Evolutionary conservation across 2,888 invertebrate genomes (phyloP).

Genomic region (Xanthia icteritia): DNA sequence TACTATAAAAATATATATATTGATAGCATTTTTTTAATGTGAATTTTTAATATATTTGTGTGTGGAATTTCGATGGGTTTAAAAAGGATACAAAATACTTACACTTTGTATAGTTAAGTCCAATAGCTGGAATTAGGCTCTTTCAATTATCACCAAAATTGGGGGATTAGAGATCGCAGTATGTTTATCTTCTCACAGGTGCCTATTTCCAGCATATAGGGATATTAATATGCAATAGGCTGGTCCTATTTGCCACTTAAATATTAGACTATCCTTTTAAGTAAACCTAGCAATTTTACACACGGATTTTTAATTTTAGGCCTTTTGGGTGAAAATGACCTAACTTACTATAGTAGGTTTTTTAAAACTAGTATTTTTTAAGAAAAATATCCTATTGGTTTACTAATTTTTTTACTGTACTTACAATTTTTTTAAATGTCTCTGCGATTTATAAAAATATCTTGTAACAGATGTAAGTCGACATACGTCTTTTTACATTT

Average conservation of each 20-base stretch:
- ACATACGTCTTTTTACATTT: background rate
- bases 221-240: conserved; percentile 19
- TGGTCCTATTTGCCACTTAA: conserved; percentile 32
- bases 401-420: background rate
- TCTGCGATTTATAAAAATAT: background rate
- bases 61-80: conserved; percentile 27
- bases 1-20: conserved; percentile 53
- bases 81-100: conserved; percentile 1
- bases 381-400: background rate
- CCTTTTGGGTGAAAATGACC: conserved; percentile 23
- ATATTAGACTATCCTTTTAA: conserved; percentile 4
- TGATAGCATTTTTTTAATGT: conserved; percentile 48
- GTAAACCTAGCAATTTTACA: conserved; percentile 33
- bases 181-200: background rate
- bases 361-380: background rate
- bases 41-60: conserved; percentile 36
- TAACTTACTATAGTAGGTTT: background rate
- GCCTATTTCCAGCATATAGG: conserved; percentile 24
- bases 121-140: conserved; percentile 11
- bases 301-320: conserved; percentile 33
- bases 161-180: background rate
- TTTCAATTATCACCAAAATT: background rate
- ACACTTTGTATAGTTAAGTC: background rate
- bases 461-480: background rate
- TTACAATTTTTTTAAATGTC: no score